Base-by-base conservation (phyloP, 1,140 invertebrate genomes). In the Drosophila quadrilineata region DNA sequence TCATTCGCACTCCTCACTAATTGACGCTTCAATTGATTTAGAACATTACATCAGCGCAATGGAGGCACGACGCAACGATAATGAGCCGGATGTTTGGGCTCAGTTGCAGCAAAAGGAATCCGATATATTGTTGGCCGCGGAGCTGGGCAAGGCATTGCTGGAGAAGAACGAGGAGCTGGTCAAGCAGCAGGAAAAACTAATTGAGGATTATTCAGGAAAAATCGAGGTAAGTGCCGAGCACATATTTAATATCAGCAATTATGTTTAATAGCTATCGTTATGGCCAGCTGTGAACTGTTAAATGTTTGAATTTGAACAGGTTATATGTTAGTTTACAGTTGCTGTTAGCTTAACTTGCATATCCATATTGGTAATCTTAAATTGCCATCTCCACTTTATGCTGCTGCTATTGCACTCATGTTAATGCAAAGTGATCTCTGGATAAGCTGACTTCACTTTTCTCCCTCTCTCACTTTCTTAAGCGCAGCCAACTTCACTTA, bases 141-240 rank as follows among this genome's bases (percentile, higher is more conserved):
- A 99, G 90, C 91, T 99, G 24, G 98, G 98, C 14, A 98, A 98
- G 90, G 97, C 97, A 0, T 90, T 99, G 38, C 91, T 99, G 48
- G 97, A 98, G 75, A 96, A 96, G 85, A 99, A 98, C 89, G 95
- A 98, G 85, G 96, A 98, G 84, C 91, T 99, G 45, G 95, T 94
- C 63, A 93, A 94, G 63, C 95, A 97, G 82, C 95, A 97, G 89
- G 97, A 98, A 70, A 92, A 93, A 43, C 90, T 96, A 6, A 92
- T 94, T 2, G 97, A 98, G 76, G 96, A 98, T 73, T 98, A 95
- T 90, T 95, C 94, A n/a, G 93, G 93, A 57, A 97, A 97, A 93
- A 91, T 98, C 59, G 97, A 98, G 95, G 98, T 98, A 88, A 94
- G 92, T 91, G 24, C 6, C 4, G n/a, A n/a, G n/a, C n/a, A n/a